phyloP scores from a whole-genome alignment of 2,797 vertebrate genomes.

The Loris lydekkerianus region DNA sequence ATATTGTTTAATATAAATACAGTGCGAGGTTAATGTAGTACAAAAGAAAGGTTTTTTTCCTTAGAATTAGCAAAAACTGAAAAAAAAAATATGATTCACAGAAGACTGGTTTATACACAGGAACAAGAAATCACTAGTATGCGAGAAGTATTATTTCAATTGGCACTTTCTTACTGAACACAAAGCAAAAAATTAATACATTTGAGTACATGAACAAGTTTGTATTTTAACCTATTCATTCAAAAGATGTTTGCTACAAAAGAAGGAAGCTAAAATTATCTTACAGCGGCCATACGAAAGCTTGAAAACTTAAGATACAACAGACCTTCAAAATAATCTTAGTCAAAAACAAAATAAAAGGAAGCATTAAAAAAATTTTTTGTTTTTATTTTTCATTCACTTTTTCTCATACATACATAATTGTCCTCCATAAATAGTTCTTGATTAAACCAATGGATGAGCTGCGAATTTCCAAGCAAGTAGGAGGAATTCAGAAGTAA shows the following conservation, averaged over 20 bases:
- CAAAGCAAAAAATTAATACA: conserved; percentile 71
- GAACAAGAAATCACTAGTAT: conserved; percentile 64
- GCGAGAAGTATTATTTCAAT: conserved; percentile 69
- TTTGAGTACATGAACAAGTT: conserved; percentile 55
- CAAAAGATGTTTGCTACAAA: conserved; percentile 72
- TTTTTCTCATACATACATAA: conserved; percentile 54
- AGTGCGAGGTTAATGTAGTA: conserved; percentile 66
- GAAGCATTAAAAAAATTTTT: conserved; percentile 40
- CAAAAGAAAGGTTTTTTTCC: conserved; percentile 73
- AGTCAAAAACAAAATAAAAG: conserved; percentile 43
- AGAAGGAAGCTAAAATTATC: conserved; percentile 45
- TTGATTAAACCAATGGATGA: neutral
- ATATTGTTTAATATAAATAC: conserved; percentile 83
- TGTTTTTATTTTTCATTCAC: conserved; percentile 37
- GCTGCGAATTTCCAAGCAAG: conserved; percentile 9
- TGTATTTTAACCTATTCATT: conserved; percentile 75
- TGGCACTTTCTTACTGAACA: conserved; percentile 56
- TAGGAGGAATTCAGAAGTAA: conserved; percentile 9
- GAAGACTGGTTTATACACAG: conserved; percentile 53
- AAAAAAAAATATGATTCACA: conserved; percentile 38
- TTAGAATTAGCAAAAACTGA: conserved; percentile 60
- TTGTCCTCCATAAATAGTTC: conserved; percentile 16
- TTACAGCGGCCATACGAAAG: neutral
- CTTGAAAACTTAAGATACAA: conserved; percentile 55
- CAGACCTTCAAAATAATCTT: conserved; percentile 52